phyloP scores from a whole-genome alignment of 2,888 invertebrate genomes.

The Eucera pruinosa region DNA sequence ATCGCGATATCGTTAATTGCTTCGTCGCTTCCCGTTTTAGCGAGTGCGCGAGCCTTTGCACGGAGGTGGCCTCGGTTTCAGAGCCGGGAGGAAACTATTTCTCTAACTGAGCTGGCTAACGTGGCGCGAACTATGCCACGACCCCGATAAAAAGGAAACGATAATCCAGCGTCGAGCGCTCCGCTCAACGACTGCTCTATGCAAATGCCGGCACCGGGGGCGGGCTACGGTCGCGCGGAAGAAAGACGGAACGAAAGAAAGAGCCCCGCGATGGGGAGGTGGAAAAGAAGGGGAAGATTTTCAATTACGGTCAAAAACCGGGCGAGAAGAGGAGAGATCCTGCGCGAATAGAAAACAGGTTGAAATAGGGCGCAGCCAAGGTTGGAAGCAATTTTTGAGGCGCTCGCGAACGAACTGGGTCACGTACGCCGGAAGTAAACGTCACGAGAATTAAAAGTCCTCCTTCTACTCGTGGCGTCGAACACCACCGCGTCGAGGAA shows the following conservation, averaged over 20 bases:
- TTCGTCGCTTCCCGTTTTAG: constrained; percentile 6
- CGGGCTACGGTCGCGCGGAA: neutral
- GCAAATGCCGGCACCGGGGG: constrained; percentile 34
- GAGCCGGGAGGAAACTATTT: constrained; percentile 35
- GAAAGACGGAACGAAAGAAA: neutral
- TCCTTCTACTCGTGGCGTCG: constrained; percentile 20
- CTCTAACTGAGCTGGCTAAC: constrained; percentile 42
- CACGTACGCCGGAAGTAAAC: constrained; percentile 68
- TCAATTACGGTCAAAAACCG: constrained; percentile 66
- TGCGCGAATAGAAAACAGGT: constrained; percentile 53
- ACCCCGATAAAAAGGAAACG: constrained; percentile 64
- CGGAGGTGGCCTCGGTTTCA: neutral
- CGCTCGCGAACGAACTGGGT: constrained; percentile 55
- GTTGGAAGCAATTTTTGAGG: constrained; percentile 61
- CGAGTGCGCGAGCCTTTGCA: too few relatives aligned
- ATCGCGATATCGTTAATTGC: constrained; percentile 16
- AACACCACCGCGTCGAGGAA: constrained; percentile 39
- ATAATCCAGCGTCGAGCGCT: constrained; percentile 55
- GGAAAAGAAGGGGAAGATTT: constrained; percentile 52
- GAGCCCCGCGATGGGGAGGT: neutral
- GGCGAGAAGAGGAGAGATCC: constrained; percentile 18
- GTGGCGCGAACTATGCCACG: constrained; percentile 53
- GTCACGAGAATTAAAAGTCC: constrained; percentile 65
- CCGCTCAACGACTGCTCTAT: constrained; percentile 42
- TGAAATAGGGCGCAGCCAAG: constrained; percentile 31